Base-by-base conservation (phyloP, 2,113 vertebrate species). In the Apus apus region DNA sequence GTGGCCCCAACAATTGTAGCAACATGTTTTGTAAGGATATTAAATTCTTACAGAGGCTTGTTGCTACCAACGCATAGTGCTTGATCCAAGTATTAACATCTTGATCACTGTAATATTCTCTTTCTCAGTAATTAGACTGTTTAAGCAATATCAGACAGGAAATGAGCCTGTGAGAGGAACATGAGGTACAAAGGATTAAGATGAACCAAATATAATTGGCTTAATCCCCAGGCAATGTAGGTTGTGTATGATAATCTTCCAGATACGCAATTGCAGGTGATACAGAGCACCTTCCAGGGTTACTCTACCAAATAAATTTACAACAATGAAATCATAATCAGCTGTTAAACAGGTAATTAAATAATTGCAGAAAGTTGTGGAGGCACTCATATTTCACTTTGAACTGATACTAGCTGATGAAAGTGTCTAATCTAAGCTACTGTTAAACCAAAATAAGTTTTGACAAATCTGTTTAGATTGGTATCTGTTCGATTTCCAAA, bases 81-180 rank as follows among this genome's bases (percentile, higher is more conserved):
- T 87, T 66, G 36, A 70, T 82, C 45, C 64, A 51, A 85, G 40
- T 51, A 56, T 46, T 89, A 96, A 65, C 46, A 30, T 79, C 77
- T 50, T 82, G 40, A 93, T 91, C 25, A 17, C 27, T 46, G 15
- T 54, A 89, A 61, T 85, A 73, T 26, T 29, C 36, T 73, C n/a
- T 73, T 83, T 79, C 54, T 85, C 66, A 87, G 25, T 83, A 94
- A 94, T 85, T 91, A 93, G 64, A 50, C 29, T 50, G 23, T 60
- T 93, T 75, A 87, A 91, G 74, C 87, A 94, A 73, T 85, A 93
- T 46, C n/a, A 76, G 73, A 60, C 93, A 94, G 78, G 51, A 92
- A 79, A 92, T 40, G 23, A 66, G 50, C 54, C 45, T 56, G 45
- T 68, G 70, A 94, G 54, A 89, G 68, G 58, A 90, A 26, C 48